Percentiles rank a stretch among this genome's conserved stretches.
Conservation (phyloP, 2,113 vertebrate genomes). For the Actenoides lindsayi region DNA sequence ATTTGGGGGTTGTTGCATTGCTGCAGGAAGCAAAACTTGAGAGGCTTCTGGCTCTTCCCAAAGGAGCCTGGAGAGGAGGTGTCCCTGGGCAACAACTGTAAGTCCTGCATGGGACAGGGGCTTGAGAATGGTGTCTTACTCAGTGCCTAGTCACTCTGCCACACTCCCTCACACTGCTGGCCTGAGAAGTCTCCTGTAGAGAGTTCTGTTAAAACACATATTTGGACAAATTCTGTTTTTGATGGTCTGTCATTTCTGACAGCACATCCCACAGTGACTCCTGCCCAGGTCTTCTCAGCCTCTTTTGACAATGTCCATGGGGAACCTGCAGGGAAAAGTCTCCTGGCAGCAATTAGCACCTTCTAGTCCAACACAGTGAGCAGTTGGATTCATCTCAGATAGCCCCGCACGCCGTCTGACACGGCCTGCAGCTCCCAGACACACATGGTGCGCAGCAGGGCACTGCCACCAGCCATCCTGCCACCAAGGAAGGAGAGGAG, state of each 20-base stretch:
- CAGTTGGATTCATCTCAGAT: background rate
- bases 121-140: background rate
- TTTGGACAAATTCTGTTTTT: background rate
- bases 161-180: background rate
- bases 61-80: background rate
- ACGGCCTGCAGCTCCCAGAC: background rate
- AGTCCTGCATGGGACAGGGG: background rate
- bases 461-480: background rate
- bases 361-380: background rate
- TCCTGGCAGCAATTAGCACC: background rate
- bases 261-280: background rate
- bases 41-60: background rate
- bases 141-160: background rate
- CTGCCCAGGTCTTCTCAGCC: background rate
- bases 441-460: accelerated
- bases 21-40: background rate
- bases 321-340: background rate
- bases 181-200: background rate
- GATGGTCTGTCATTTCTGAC: background rate
- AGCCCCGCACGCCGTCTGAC: accelerated
- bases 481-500: background rate
- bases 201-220: background rate
- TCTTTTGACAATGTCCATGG: background rate
- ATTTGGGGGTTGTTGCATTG: background rate
- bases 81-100: background rate